Conservation (phyloP, 2,113 vertebrate species). For the Picathartes gymnocephalus region DNA sequence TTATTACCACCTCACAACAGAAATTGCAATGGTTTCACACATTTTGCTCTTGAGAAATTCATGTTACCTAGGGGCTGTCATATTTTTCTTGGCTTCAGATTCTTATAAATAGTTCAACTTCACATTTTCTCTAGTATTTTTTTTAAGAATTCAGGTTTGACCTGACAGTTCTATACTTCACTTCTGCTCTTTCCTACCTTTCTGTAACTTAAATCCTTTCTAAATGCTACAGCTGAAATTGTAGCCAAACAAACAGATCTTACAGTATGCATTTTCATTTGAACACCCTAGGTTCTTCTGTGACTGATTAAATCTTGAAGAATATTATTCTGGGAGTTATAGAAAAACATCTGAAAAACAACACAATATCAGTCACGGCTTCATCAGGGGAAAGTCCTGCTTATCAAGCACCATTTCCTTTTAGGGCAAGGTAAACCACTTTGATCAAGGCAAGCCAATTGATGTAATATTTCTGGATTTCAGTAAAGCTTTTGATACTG, state of each 20-base stretch:
- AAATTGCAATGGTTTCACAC: not conserved
- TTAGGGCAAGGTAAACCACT: no score
- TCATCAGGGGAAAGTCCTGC: not conserved
- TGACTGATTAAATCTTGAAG: not conserved
- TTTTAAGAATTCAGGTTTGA: not conserved
- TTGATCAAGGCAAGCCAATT: not conserved
- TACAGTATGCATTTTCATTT: not conserved
- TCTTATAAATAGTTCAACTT: not conserved
- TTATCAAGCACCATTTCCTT: not conserved
- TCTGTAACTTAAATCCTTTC: not conserved
- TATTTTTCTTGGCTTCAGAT: not conserved
- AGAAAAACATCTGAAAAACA: not conserved
- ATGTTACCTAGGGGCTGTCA: not conserved
- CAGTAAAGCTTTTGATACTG: not conserved
- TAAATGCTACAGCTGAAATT: not conserved
- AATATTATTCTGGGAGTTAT: not conserved
- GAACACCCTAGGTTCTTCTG: not conserved
- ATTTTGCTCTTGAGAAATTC: not conserved
- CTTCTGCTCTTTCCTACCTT: not conserved
- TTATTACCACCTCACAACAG: not conserved
- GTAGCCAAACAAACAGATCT: not conserved
- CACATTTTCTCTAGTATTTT: not conserved
- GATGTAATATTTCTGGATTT: not conserved
- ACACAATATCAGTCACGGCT: rapidly evolving
- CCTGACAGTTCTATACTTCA: not conserved